Evolutionary conservation across 2,888 invertebrate species (phyloP).

Genomic region (Invenusta paracnida): DNA sequence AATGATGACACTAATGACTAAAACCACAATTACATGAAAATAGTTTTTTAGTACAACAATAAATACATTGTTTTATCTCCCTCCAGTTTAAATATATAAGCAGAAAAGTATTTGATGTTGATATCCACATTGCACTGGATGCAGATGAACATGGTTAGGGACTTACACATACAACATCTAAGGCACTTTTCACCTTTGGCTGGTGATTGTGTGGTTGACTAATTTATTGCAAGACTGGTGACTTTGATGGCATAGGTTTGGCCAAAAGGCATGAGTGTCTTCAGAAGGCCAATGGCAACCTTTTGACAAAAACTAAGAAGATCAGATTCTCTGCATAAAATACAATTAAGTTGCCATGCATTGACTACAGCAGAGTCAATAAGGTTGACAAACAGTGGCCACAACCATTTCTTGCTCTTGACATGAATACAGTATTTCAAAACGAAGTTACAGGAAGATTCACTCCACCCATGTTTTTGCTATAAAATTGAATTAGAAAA

Average conservation of each 20-base stretch:
- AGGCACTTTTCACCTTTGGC: not conserved
- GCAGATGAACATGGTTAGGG: not conserved
- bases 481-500: not conserved
- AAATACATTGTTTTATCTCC: too few species aligned
- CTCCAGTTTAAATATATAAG: not conserved
- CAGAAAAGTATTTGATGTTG: not conserved
- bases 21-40: too few species aligned
- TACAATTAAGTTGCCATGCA: not conserved
- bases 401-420: constrained; percentile 11
- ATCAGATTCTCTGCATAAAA: not conserved
- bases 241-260: not conserved
- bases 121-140: not conserved
- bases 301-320: not conserved
- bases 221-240: not conserved
- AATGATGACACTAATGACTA: too few species aligned
- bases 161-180: not conserved
- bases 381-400: not conserved
- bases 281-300: not conserved
- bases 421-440: not conserved
- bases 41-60: too few species aligned
- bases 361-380: not conserved
- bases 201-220: not conserved
- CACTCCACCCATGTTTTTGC: not conserved
- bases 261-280: not conserved
- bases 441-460: not conserved